Evolutionary conservation across 2,797 vertebrate species (phyloP).

Genomic region (Okamejei kenojei): DNA sequence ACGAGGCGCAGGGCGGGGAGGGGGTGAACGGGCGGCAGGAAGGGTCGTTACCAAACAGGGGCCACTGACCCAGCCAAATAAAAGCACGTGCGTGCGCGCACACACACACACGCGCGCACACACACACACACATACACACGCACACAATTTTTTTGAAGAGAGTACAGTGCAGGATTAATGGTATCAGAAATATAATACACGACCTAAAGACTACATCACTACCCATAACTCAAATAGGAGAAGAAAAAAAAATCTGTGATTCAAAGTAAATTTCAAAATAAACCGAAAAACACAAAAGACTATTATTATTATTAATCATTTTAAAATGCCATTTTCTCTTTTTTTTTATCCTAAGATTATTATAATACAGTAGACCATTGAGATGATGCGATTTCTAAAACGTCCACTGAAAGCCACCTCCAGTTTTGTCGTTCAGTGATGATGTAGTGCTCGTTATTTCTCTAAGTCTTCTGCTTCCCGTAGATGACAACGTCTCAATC

Average conservation of each 20-base stretch:
- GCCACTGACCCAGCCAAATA: background rate
- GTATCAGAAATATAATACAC: slow-evolving; percentile 11
- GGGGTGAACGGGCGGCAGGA: background rate
- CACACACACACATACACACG: background rate
- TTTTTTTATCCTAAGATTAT: slow-evolving; percentile 44
- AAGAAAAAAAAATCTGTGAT: slow-evolving; percentile 47
- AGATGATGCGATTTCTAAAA: slow-evolving; percentile 77
- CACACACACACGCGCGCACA: background rate
- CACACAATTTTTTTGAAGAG: background rate
- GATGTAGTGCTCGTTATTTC: slow-evolving; percentile 71
- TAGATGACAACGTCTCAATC: slow-evolving; percentile 83
- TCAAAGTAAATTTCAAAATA: slow-evolving; percentile 61
- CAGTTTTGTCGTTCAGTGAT: slow-evolving; percentile 58
- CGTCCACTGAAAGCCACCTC: slow-evolving; percentile 73
- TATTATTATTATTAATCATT: slow-evolving; percentile 75
- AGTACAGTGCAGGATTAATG: slow-evolving; percentile 33
- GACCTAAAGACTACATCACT: slow-evolving; percentile 52
- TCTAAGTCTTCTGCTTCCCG: slow-evolving; percentile 50
- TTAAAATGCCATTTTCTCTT: slow-evolving; percentile 73
- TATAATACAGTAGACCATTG: slow-evolving; percentile 95
- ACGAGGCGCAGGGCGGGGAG: no score
- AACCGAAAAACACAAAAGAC: slow-evolving; percentile 66
- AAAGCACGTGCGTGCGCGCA: background rate
- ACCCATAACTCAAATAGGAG: slow-evolving; percentile 58
- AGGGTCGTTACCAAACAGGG: background rate